Percentiles rank a stretch among this genome's conserved stretches.
Conservation (phyloP, 2,797 vertebrate species). For the Poecilia picta region DNA sequence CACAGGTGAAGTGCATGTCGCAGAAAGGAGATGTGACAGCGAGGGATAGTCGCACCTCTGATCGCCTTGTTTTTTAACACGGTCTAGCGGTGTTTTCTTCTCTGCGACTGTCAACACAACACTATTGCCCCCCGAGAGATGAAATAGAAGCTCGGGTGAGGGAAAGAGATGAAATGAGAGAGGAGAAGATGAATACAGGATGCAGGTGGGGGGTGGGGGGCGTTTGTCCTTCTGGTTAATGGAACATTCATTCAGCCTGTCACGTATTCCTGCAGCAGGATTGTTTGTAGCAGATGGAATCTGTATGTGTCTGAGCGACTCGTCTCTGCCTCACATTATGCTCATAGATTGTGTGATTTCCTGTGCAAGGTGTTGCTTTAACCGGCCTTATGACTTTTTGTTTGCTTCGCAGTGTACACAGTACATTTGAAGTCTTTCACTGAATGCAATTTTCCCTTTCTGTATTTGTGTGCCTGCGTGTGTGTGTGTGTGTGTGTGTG, state of each 20-base stretch:
- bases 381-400: slow-evolving; percentile 60
- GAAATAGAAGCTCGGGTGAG: slow-evolving; percentile 49
- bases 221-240: slow-evolving; percentile 68
- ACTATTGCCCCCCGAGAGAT: slow-evolving; percentile 67
- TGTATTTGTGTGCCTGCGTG: slow-evolving; percentile 30
- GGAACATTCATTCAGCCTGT: slow-evolving; percentile 67
- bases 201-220: slow-evolving; percentile 23
- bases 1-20: slow-evolving; percentile 53
- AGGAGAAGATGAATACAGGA: slow-evolving; percentile 63
- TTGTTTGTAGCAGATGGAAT: slow-evolving; percentile 59
- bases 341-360: slow-evolving; percentile 62
- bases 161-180: slow-evolving; percentile 55
- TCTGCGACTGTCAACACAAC: slow-evolving; percentile 68
- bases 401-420: slow-evolving; percentile 45
- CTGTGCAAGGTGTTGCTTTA: slow-evolving; percentile 51
- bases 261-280: slow-evolving; percentile 62
- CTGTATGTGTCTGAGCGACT: slow-evolving; percentile 37
- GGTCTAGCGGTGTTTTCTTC: slow-evolving; percentile 58
- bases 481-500: slow-evolving; percentile 26
- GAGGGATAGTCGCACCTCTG: slow-evolving; percentile 66
- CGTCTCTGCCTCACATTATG: slow-evolving; percentile 10
- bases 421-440: slow-evolving; percentile 39
- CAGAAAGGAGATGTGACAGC: slow-evolving; percentile 55
- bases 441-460: slow-evolving; percentile 30
- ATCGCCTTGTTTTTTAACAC: slow-evolving; percentile 68